Evolutionary conservation across 2,113 vertebrate species (phyloP).

Genomic region (Hypocryptadius cinnamomeus): DNA sequence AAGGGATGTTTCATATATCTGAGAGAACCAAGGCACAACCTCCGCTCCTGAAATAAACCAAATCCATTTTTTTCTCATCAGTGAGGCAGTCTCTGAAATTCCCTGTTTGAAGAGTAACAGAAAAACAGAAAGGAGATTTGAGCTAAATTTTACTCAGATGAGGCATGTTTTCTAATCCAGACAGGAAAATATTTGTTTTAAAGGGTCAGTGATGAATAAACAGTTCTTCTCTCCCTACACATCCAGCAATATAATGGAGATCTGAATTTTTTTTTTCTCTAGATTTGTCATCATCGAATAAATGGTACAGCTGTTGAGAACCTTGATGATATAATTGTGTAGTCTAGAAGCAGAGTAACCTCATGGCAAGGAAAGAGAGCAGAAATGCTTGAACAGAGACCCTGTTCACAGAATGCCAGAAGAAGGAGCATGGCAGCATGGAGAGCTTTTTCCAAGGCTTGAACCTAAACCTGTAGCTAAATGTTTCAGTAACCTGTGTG

Average conservation of each 20-base stretch:
- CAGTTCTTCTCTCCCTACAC: neutral
- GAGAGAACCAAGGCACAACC: slow-evolving; percentile 45
- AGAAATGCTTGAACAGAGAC: neutral
- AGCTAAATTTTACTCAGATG: slow-evolving; percentile 18
- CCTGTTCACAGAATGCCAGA: neutral
- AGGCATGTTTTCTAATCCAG: slow-evolving; percentile 21
- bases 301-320: neutral
- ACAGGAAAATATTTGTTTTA: slow-evolving; percentile 27
- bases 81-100: slow-evolving; percentile 33
- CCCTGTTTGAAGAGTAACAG: slow-evolving; percentile 39
- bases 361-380: neutral
- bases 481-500: neutral
- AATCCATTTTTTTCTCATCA: slow-evolving; percentile 37
- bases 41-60: slow-evolving; percentile 50
- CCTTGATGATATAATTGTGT: neutral
- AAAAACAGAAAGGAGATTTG: slow-evolving; percentile 37
- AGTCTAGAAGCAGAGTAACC: neutral
- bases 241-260: neutral
- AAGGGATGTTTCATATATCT: slow-evolving; percentile 55
- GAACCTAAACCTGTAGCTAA: neutral
- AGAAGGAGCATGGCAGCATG: neutral
- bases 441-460: neutral
- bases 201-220: slow-evolving; percentile 20
- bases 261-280: neutral
- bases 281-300: neutral